Evolutionary conservation across 2,113 vertebrate species (phyloP).

Genomic region (Sapayoa aenigma): DNA sequence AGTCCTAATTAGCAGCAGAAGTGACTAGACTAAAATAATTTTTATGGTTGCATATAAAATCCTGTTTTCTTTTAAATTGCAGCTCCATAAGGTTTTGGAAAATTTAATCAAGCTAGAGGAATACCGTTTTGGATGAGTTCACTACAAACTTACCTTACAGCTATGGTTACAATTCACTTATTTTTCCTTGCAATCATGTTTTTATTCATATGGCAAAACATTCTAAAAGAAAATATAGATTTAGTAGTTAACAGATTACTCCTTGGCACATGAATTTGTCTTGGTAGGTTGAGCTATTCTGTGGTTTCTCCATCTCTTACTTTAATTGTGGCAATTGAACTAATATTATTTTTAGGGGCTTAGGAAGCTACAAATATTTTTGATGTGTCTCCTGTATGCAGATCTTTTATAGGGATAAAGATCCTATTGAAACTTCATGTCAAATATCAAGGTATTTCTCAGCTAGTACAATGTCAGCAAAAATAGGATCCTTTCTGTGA

Average conservation of each 20-base stretch:
- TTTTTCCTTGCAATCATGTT: neutral
- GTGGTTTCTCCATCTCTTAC: neutral
- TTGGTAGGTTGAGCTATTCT: neutral
- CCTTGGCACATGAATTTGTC: neutral
- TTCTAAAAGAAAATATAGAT: neutral
- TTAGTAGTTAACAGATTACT: neutral
- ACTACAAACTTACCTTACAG: neutral
- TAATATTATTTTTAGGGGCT: neutral
- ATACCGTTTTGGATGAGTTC: neutral
- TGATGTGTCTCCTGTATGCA: neutral
- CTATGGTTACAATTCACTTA: neutral
- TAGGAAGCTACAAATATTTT: neutral
- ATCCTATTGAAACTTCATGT: neutral
- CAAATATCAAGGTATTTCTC: neutral
- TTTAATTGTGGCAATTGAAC: accelerated
- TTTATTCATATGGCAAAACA: neutral
- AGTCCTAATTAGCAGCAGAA: neutral
- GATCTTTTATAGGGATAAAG: neutral
- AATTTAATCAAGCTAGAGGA: neutral
- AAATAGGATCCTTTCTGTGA: neutral
- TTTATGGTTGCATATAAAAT: neutral
- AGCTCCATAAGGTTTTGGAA: neutral
- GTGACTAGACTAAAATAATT: neutral
- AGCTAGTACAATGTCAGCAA: neutral
- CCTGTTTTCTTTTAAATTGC: neutral